phyloP scores from a whole-genome alignment of 2,888 invertebrate species.

The Oscheius sp. region DNA sequence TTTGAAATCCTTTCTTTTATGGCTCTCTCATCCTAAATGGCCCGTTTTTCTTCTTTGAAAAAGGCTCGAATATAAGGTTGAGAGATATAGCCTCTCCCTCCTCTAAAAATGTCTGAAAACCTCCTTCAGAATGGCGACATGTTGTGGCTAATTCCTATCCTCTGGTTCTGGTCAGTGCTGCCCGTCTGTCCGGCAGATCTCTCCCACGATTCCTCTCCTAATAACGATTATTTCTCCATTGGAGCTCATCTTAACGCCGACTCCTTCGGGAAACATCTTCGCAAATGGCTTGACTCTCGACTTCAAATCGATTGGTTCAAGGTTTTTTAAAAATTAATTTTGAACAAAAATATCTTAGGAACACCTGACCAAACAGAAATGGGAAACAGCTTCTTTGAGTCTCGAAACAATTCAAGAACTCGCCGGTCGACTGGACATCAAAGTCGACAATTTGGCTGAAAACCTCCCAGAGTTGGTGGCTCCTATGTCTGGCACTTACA shows the following conservation, averaged over 20 bases:
- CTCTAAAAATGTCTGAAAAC: not conserved
- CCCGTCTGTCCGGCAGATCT: not conserved
- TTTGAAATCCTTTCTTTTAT: no score
- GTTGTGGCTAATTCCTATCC: not conserved
- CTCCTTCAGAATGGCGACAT: conserved; percentile 9
- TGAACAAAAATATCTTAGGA: not conserved
- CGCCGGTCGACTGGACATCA: not conserved
- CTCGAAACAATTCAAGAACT: not conserved
- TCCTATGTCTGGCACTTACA: conserved; percentile 5
- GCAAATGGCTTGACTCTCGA: conserved; percentile 8
- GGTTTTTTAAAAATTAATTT: not conserved
- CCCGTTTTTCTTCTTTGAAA: no score
- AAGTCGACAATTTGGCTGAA: not conserved
- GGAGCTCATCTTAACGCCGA: conserved; percentile 28
- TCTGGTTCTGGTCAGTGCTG: not conserved
- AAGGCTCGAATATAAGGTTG: no score
- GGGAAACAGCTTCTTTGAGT: not conserved
- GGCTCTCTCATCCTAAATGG: no score
- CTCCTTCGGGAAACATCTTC: conserved; percentile 12
- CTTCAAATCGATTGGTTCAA: not conserved
- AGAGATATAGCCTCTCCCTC: not conserved
- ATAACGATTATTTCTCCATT: conserved; percentile 22
- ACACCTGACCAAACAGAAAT: not conserved
- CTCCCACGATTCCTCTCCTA: not conserved
- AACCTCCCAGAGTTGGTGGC: not conserved